Base-by-base conservation (phyloP, 2,888 invertebrate species). In the Campoplex nolae region DNA sequence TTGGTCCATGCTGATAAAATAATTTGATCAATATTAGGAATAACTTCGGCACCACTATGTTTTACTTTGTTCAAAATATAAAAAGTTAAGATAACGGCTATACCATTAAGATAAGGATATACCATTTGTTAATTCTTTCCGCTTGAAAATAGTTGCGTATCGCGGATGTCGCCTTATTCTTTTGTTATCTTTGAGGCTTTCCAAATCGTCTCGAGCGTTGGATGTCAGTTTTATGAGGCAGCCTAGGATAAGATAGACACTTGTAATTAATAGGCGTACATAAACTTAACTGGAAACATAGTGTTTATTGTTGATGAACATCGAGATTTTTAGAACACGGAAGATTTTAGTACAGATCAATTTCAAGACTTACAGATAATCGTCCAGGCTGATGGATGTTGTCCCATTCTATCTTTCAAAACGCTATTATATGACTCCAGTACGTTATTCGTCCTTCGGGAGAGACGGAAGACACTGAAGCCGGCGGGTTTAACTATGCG, bases 391-490 rank as follows among this genome's bases (percentile, higher is more conserved):
- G 56, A 51, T 16, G 80, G 86, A 56, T 86, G 83, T n/a, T 51
- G n/a, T 32, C 83, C 86, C 32, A 86, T 56, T 45, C 51, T 79
- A 9, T 54, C 74, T 1, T 71, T 73, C 16, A 76, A 51, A 3
- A 83, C 35, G 45, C 76, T 83, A 35, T 79, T 83, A 16, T 83
- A 86, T 0, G 83, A 83, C 38, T 86, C 86, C 3, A 62, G 32
- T 1, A 87, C 87, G 48, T 87, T 87, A 71, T 87, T 87, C 0
- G 87, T 87, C 9, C 87, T 54, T 7, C 70, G 56, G 0, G 77
- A 82, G 3, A 87, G 58, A 7, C 78, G 45, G 58, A 58, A 81
- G 4, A 87, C 82, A 48, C 74, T 81, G n/a, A 84, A 84, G 2
- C 87, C 87, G 28, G 18, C n/a, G 9, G 87, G 84, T 45, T 87